These are phyloP conservation scores for Haliaeetus leucogaster DNA, from an alignment of 2,113 vertebrate species.

Conservation along the genomic window DNA sequence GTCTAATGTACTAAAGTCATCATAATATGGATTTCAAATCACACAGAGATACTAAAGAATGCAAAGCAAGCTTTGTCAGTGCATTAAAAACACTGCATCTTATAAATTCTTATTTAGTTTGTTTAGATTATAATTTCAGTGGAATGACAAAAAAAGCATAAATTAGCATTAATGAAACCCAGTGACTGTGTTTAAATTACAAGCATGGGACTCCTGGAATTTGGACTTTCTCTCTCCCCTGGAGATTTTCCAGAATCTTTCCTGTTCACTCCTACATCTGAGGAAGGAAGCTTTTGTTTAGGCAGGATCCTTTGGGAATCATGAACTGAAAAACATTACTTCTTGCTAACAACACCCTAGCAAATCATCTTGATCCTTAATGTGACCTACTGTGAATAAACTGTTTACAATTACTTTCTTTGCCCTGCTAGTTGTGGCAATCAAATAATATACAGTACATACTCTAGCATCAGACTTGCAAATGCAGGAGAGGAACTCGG, in stretches of 20 bases:
- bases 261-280: not conserved
- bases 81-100: not conserved
- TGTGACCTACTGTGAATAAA: not conserved
- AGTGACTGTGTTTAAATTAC: not conserved
- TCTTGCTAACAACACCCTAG: slow-evolving; percentile 5
- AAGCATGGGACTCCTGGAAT: not conserved
- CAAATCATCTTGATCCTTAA: not conserved
- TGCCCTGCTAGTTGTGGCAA: not conserved
- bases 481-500: not conserved
- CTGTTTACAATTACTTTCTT: not conserved
- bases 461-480: not conserved
- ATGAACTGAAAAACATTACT: not conserved
- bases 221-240: not conserved
- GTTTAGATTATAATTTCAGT: not conserved
- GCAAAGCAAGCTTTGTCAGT: not conserved
- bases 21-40: not conserved
- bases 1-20: not conserved
- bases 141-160: not conserved
- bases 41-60: not conserved
- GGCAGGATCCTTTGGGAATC: not conserved
- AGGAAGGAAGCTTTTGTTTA: not conserved
- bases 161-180: not conserved
- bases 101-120: not conserved
- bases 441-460: not conserved
- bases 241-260: slow-evolving; percentile 4